Evolutionary conservation across 2,888 invertebrate genomes (phyloP).

Genomic region (Eudasyphora cyanicolor): DNA sequence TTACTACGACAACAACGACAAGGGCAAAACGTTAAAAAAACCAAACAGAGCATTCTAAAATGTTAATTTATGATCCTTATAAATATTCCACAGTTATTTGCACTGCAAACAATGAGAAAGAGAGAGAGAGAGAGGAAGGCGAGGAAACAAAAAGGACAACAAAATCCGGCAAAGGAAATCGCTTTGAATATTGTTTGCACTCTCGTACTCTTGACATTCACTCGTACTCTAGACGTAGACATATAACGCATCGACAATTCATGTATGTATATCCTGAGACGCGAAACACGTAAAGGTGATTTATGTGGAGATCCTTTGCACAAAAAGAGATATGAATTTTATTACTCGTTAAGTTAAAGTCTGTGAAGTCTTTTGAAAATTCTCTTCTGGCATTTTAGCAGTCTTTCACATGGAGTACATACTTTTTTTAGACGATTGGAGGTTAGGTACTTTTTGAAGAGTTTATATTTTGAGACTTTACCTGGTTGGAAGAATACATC

Average conservation of each 20-base stretch:
- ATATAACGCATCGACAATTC: background rate
- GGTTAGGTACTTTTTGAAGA: too few relatives aligned
- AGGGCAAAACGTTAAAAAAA: slow-evolving; percentile 70
- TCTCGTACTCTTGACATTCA: background rate
- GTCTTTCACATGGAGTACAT: too few relatives aligned
- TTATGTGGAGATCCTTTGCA: slow-evolving; percentile 63
- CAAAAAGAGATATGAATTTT: slow-evolving; percentile 66
- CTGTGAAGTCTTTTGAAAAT: slow-evolving; percentile 55
- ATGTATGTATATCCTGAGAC: background rate
- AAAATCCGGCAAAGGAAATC: background rate
- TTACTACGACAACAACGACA: slow-evolving; percentile 76
- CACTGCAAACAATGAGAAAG: slow-evolving; percentile 62
- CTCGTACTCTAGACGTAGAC: background rate
- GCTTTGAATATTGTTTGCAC: slow-evolving; percentile 43
- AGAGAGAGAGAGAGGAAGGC: background rate
- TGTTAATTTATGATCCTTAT: slow-evolving; percentile 77
- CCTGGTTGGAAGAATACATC: too few relatives aligned
- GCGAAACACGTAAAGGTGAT: slow-evolving; percentile 64
- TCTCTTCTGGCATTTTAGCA: background rate
- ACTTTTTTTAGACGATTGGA: too few relatives aligned
- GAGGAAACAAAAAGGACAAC: slow-evolving; percentile 22
- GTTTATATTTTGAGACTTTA: too few relatives aligned
- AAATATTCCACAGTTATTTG: slow-evolving; percentile 77
- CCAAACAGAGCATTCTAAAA: slow-evolving; percentile 61
- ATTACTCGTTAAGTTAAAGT: slow-evolving; percentile 51